A percentile compares a stretch with the other conserved stretches of the same genome.
These are phyloP conservation scores for Mesoclemmys tuberculata DNA, from an alignment of 2,113 vertebrate genomes.

Conservation along the genomic window DNA sequence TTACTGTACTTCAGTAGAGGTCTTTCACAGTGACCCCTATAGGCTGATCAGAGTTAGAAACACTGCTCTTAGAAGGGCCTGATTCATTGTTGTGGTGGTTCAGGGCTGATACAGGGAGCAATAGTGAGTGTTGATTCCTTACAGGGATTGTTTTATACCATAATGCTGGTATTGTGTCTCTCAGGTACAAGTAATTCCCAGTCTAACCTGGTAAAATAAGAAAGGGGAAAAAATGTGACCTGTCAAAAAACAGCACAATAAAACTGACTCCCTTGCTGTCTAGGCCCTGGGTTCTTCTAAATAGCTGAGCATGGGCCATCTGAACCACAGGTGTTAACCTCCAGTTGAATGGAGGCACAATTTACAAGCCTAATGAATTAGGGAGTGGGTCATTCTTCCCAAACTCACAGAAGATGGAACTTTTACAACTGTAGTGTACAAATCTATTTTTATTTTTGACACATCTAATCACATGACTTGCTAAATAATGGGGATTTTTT, in stretches of 20 bases:
- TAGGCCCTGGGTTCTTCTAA: neutral
- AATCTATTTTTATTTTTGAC: neutral
- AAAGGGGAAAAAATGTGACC: neutral
- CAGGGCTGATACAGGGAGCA: neutral
- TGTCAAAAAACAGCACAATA: conserved; percentile 20
- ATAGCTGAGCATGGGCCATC: neutral
- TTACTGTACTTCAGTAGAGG: neutral
- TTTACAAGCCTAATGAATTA: neutral
- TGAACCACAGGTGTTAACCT: neutral
- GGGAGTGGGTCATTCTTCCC: conserved; percentile 32
- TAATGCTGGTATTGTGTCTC: neutral
- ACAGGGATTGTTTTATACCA: neutral
- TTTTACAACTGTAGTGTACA: conserved; percentile 34
- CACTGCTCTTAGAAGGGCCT: neutral
- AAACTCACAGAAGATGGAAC: conserved; percentile 38
- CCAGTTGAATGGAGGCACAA: neutral
- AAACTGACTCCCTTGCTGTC: neutral
- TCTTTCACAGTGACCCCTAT: neutral
- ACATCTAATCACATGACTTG: neutral
- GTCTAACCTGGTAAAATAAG: neutral
- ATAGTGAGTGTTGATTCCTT: neutral
- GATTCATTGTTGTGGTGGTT: neutral
- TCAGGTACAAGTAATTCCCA: neutral
- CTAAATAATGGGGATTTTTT: conserved; percentile 34
- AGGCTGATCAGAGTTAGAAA: neutral